Percentiles rank a stretch among this genome's conserved stretches.
These are phyloP conservation scores for Poeciliopsis paucimaculata DNA, from an alignment of 2,797 vertebrate species.

Conservation along the genomic window DNA sequence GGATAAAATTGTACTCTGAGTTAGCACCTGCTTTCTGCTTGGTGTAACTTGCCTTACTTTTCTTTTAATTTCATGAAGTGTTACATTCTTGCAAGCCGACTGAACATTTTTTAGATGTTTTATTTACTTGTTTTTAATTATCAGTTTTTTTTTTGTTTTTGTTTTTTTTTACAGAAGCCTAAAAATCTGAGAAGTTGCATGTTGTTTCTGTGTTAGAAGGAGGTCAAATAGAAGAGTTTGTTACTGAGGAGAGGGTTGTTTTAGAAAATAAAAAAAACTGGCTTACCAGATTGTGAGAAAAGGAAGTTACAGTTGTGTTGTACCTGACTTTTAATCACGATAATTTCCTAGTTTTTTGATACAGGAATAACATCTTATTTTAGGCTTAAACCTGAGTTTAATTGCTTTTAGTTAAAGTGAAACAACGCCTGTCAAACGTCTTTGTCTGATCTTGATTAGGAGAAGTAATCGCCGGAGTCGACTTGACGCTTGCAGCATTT, in stretches of 20 bases:
- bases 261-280: not conserved
- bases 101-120: constrained; percentile 48
- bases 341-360: not conserved
- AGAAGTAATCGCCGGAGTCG: not conserved
- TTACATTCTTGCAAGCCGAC: constrained; percentile 45
- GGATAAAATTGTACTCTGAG: constrained; percentile 39
- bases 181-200: constrained; percentile 23
- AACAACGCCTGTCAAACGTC: not conserved
- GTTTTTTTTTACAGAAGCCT: not conserved
- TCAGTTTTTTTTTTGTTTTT: not conserved
- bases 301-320: constrained; percentile 4
- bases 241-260: not conserved
- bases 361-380: not conserved
- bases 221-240: constrained; percentile 38
- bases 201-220: constrained; percentile 20
- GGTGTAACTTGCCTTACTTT: constrained; percentile 33
- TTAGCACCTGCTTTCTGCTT: constrained; percentile 31
- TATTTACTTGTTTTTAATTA: constrained; percentile 24
- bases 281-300: constrained; percentile 10
- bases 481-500: constrained; percentile 1
- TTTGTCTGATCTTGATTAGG: not conserved
- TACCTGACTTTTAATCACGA: not conserved
- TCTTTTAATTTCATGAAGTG: constrained; percentile 34
- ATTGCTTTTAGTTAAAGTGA: constrained; percentile 6
- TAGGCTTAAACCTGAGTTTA: not conserved